Evolutionary conservation across 2,888 invertebrate species (phyloP), one percentile per base, ranked within the genome.

Genomic region (Drosophila pullipes): DNA sequence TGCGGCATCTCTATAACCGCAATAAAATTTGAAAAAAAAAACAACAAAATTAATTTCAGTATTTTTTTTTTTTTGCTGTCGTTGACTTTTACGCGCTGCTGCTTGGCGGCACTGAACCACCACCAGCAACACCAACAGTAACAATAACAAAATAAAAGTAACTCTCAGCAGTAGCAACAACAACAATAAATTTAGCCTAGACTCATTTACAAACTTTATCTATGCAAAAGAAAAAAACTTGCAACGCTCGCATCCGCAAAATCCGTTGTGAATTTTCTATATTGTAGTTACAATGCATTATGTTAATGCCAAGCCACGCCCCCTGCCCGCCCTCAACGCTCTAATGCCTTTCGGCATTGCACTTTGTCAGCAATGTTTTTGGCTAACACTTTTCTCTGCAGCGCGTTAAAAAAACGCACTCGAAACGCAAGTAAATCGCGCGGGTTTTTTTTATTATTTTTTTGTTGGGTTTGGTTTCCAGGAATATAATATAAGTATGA

Each of bases 41-140:
- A 81, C 25, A 25, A 25, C 1, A 25, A 81, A 87, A 74, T 82
- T 75, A 73, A 86, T 87, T 89, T 84, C 72, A 87, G 70, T 78
- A 77, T 76, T 87, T 76, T 86, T 84, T 78, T 84, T 82, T 79
- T 87, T 84, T 85, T 76, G 85, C 88, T 84, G 88, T 88, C 84
- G 90, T 86, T 86, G 86, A 90, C 86, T 86, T 86, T 86, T 85
- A 90, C 86, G 86, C 90, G 81, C 90, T 83, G 86, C 79, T 90
- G 83, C 71, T 61, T 69, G 76, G 41, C 76, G 57, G 77, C 78
- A 81, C 73, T 73, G 78, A 78, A 82, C 77, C 74, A 71, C 57
- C 71, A 58, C 28, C 73, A 69, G n/a, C 39, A 70, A 1, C 44
- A 69, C 3, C n/a, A 54, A 0, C 44, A 65, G 10, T n/a, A 75